phyloP scores from a whole-genome alignment of 2,797 vertebrate species.

The Momotus momota region DNA sequence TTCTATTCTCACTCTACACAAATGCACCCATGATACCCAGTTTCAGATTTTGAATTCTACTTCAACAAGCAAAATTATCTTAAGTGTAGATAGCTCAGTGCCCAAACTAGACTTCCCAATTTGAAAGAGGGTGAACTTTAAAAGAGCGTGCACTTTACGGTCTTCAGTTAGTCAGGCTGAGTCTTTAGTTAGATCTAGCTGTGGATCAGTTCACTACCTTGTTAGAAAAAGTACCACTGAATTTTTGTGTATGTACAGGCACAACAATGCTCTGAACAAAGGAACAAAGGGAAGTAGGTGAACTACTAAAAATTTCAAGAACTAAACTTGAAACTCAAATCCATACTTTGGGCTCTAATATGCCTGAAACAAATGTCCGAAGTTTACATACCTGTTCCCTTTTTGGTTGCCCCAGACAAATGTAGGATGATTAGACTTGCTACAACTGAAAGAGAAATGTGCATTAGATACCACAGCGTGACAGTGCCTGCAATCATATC shows the following conservation, averaged over 20 bases:
- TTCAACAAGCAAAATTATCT: neutral
- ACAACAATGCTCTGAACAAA: neutral
- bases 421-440: constrained; percentile 98
- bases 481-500: neutral
- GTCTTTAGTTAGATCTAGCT: neutral
- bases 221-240: neutral
- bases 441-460: constrained; percentile 90
- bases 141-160: neutral
- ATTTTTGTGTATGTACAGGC: neutral
- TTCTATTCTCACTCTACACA: neutral
- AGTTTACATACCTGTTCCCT: constrained; percentile 90
- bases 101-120: neutral
- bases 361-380: neutral
- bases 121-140: neutral
- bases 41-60: neutral
- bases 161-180: neutral
- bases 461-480: constrained; percentile 32
- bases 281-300: neutral
- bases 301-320: neutral
- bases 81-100: neutral
- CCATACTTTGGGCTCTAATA: neutral
- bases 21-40: neutral
- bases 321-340: neutral
- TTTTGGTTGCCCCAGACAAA: constrained; percentile 95
- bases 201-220: neutral